These are phyloP conservation scores for Enoplolaimus lenunculus DNA, from an alignment of 2,888 invertebrate species.

Conservation along the genomic window DNA sequence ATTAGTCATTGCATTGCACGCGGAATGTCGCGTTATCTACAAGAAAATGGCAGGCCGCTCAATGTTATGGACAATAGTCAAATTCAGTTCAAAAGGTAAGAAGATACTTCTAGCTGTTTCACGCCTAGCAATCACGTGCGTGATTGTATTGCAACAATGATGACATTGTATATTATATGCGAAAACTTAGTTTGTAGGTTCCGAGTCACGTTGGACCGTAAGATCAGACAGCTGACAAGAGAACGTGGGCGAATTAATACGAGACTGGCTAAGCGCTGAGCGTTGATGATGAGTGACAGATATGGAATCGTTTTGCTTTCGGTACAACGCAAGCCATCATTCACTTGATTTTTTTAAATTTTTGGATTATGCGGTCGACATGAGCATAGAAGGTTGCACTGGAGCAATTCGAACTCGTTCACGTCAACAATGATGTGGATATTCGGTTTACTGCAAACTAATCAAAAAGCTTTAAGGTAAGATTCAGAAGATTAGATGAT, in stretches of 20 bases:
- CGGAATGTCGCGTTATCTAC: neutral
- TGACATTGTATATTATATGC: too few relatives aligned
- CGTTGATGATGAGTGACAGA: neutral
- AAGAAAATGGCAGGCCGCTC: neutral
- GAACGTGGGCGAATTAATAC: neutral
- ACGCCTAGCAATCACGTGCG: too few relatives aligned
- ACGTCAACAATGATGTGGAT: too few relatives aligned
- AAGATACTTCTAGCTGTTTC: too few relatives aligned
- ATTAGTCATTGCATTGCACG: slow-evolving; percentile 5
- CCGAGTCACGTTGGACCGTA: slow-evolving; percentile 9
- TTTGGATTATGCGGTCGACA: slow-evolving; percentile 15
- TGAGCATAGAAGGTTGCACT: neutral
- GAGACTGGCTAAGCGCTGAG: neutral
- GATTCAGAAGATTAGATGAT: too few relatives aligned
- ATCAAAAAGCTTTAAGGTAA: too few relatives aligned
- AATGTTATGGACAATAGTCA: neutral
- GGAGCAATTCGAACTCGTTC: too few relatives aligned
- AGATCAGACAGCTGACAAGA: slow-evolving; percentile 5
- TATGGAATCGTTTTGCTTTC: slow-evolving; percentile 4
- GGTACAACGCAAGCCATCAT: neutral
- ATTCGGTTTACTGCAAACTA: too few relatives aligned
- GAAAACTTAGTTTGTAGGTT: too few relatives aligned
- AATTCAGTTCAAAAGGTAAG: neutral
- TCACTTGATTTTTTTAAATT: neutral
- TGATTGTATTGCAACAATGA: too few relatives aligned